Evolutionary conservation across 1,140 invertebrate genomes (phyloP).

Genomic region (Trialeurodes vaporariorum): DNA sequence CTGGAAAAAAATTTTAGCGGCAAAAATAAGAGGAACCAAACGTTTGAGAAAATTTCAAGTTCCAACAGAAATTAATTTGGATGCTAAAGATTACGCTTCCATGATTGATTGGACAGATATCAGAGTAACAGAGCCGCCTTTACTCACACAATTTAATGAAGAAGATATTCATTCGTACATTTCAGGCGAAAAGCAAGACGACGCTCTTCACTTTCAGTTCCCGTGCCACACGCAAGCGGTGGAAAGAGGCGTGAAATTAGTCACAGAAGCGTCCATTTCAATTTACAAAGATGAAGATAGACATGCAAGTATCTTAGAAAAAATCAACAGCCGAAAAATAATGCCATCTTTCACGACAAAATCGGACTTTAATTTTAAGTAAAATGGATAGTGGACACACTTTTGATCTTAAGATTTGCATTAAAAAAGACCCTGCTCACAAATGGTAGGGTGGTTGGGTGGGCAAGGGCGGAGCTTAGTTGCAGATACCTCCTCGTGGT

Average conservation of each 20-base stretch:
- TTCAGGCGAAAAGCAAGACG: slow-evolving; percentile 1
- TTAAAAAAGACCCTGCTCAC: too few relatives aligned
- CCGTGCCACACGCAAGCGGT: too few relatives aligned
- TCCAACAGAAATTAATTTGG: slow-evolving; percentile 20
- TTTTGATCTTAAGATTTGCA: too few relatives aligned
- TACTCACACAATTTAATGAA: slow-evolving; percentile 17
- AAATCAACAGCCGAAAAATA: too few relatives aligned
- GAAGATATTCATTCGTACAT: slow-evolving; percentile 15
- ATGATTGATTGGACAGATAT: slow-evolving; percentile 18
- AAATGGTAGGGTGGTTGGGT: too few relatives aligned
- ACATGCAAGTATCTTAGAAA: too few relatives aligned
- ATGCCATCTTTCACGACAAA: too few relatives aligned
- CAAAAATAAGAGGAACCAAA: slow-evolving; percentile 8
- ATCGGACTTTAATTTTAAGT: too few relatives aligned
- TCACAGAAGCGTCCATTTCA: slow-evolving; percentile 21
- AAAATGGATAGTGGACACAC: too few relatives aligned
- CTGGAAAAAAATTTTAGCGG: slow-evolving; percentile 21
- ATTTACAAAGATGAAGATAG: slow-evolving; percentile 17
- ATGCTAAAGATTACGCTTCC: too few relatives aligned
- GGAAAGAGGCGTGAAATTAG: slow-evolving; percentile 28
- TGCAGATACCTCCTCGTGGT: too few relatives aligned
- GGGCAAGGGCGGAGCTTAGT: too few relatives aligned
- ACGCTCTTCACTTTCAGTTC: slow-evolving; percentile 16
- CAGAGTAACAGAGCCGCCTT: slow-evolving; percentile 18
- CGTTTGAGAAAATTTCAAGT: slow-evolving; percentile 13